Evolutionary conservation across 2,113 vertebrate genomes (phyloP).

Genomic region (Brachypodius melanocephalos): DNA sequence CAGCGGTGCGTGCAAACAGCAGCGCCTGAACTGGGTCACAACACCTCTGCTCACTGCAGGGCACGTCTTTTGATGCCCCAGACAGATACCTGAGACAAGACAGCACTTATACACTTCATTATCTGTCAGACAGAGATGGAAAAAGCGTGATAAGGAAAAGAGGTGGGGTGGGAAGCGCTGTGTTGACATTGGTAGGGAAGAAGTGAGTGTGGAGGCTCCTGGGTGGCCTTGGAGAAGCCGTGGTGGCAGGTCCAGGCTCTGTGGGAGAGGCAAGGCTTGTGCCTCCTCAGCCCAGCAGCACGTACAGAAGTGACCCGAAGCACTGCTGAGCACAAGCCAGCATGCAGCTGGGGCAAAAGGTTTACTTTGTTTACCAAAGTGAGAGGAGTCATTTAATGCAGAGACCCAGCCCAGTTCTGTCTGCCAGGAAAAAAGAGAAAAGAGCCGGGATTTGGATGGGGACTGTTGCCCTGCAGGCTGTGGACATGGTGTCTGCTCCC

Average conservation of each 20-base stretch:
- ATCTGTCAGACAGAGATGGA: neutral
- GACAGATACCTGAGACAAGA: constrained; percentile 38
- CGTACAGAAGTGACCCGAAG: fast-evolving
- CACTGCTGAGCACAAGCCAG: fast-evolving
- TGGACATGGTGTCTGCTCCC: neutral
- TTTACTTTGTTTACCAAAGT: neutral
- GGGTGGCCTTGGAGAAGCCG: constrained; percentile 8
- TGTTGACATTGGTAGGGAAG: neutral
- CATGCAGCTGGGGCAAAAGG: neutral
- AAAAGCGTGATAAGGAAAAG: neutral
- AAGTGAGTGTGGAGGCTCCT: neutral
- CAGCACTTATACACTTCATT: constrained; percentile 13
- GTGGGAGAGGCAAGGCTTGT: neutral
- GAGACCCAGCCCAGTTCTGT: neutral
- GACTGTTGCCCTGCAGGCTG: neutral
- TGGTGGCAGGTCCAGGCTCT: neutral
- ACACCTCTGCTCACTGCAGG: neutral
- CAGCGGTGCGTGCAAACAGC: neutral
- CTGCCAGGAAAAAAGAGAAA: neutral
- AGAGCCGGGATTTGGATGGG: fast-evolving
- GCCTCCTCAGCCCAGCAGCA: neutral
- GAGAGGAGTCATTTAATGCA: neutral
- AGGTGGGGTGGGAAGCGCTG: neutral
- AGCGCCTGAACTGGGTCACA: neutral
- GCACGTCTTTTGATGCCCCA: constrained; percentile 17